A percentile compares a stretch with the other conserved stretches of the same genome.
Conservation (phyloP, 2,888 invertebrate genomes). For the Brachyptera risi region DNA sequence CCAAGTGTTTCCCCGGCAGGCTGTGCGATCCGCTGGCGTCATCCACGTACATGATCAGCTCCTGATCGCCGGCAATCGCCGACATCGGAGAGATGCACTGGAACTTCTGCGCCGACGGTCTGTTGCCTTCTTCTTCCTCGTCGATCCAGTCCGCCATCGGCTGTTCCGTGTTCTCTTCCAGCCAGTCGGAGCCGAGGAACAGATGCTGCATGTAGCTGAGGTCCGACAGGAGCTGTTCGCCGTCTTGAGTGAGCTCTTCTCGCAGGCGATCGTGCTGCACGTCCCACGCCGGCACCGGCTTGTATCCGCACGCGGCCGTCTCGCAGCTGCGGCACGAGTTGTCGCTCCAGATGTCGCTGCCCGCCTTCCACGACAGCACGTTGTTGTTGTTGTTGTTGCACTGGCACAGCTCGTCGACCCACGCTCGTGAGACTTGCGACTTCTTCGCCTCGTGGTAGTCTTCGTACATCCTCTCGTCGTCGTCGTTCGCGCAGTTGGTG, state of each 20-base stretch:
- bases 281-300: too few relatives aligned
- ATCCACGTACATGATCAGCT: slow-evolving; percentile 11
- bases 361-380: too few relatives aligned
- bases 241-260: slow-evolving; percentile 55
- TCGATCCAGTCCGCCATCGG: too few relatives aligned
- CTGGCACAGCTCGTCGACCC: too few relatives aligned
- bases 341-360: too few relatives aligned
- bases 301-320: too few relatives aligned
- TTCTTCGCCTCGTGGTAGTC: too few relatives aligned
- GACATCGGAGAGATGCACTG: slow-evolving; percentile 12
- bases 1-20: neutral
- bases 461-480: too few relatives aligned
- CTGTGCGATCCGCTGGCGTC: neutral
- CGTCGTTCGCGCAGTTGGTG: slow-evolving; percentile 6
- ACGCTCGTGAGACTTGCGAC: too few relatives aligned
- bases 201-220: slow-evolving; percentile 54
- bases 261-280: slow-evolving; percentile 40
- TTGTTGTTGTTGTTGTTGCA: too few relatives aligned
- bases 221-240: slow-evolving; percentile 59
- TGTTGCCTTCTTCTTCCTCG: neutral
- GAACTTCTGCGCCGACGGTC: slow-evolving; percentile 16
- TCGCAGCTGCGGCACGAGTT: too few relatives aligned
- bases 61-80: slow-evolving; percentile 7
- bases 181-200: slow-evolving; percentile 42
- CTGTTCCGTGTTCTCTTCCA: slow-evolving; percentile 13